Evolutionary conservation across 2,797 vertebrate genomes (phyloP).

Genomic region (Esox lucius): DNA sequence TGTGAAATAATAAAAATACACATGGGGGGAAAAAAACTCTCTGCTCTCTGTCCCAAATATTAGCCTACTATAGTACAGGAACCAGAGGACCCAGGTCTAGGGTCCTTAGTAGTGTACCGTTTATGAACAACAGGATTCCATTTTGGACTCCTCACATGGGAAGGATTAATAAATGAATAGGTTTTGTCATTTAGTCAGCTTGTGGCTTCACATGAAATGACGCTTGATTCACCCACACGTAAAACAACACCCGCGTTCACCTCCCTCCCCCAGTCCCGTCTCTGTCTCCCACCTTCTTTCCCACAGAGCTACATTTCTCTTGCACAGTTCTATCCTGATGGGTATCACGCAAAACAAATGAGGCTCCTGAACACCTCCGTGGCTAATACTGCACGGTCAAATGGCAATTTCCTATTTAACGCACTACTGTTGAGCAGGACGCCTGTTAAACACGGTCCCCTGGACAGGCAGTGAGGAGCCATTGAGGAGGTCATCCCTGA

Average conservation of each 20-base stretch:
- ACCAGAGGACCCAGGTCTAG: not conserved
- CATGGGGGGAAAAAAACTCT: constrained; percentile 18
- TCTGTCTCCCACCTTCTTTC: constrained; percentile 24
- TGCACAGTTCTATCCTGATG: constrained; percentile 56
- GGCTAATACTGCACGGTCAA: constrained; percentile 43
- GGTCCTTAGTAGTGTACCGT: not conserved
- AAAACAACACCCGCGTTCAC: constrained; percentile 40
- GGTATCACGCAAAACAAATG: constrained; percentile 60
- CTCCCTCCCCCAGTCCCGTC: not conserved
- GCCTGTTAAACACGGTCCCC: not conserved
- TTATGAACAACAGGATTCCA: not conserved
- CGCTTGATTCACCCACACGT: constrained; percentile 51
- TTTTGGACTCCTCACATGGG: constrained; percentile 18
- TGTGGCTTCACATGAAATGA: constrained; percentile 41
- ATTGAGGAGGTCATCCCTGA: not conserved
- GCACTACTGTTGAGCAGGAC: not conserved
- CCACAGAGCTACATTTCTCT: constrained; percentile 60
- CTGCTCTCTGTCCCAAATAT: constrained; percentile 10
- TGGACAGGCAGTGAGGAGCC: not conserved
- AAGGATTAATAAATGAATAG: constrained; percentile 60
- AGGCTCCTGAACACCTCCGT: constrained; percentile 57
- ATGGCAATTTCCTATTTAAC: not conserved
- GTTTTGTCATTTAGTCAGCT: constrained; percentile 50
- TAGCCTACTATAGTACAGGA: not conserved
- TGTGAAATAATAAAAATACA: constrained; percentile 27